These are phyloP conservation scores for Notarius quadriscutis DNA, from an alignment of 2,113 vertebrate genomes.

Conservation along the genomic window DNA sequence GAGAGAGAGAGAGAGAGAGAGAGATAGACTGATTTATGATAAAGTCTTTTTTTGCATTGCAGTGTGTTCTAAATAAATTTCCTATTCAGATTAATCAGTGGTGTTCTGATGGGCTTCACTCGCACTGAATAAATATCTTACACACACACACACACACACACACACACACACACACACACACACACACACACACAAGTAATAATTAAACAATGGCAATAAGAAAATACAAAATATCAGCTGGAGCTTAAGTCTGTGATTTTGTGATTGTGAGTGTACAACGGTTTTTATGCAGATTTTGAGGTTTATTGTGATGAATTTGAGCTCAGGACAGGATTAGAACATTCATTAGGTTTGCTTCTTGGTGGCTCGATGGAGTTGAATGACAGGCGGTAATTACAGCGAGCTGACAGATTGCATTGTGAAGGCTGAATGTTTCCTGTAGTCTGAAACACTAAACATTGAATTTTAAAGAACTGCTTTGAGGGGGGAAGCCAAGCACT, in stretches of 20 bases:
- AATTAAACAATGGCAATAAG: background rate
- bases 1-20: background rate
- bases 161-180: background rate
- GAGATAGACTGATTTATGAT: background rate
- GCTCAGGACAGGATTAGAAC: constrained; percentile 15
- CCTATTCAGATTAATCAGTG: constrained; percentile 30
- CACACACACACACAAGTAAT: background rate
- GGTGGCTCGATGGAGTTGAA: background rate
- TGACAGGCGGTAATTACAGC: constrained; percentile 16
- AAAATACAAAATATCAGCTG: background rate
- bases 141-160: no score
- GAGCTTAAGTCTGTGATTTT: background rate
- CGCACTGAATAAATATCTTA: background rate
- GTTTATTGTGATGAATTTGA: background rate
- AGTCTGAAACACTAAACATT: background rate
- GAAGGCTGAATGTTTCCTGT: background rate
- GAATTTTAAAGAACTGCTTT: background rate
- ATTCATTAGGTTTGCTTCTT: background rate
- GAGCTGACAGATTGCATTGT: constrained; percentile 1
- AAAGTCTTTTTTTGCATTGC: background rate
- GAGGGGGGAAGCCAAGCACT: background rate
- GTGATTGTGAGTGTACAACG: background rate
- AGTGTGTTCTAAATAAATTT: constrained; percentile 18
- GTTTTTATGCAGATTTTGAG: background rate
- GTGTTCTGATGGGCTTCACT: background rate